Evolutionary conservation across 2,888 invertebrate species (phyloP).

Genomic region (Xanthia togata): DNA sequence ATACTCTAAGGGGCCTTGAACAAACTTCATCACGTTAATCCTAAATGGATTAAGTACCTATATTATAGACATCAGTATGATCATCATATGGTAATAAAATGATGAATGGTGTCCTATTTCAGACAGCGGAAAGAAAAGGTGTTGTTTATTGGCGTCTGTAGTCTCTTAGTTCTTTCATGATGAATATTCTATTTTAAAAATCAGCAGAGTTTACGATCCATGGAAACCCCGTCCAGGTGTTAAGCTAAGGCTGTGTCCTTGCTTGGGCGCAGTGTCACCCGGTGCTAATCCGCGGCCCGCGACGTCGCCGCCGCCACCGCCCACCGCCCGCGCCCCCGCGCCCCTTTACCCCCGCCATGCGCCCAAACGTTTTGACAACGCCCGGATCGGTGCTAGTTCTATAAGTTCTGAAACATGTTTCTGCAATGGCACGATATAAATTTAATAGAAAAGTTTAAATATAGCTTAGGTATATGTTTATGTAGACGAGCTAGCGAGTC

Average conservation of each 20-base stretch:
- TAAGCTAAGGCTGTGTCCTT: constrained; percentile 55
- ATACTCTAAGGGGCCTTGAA: neutral
- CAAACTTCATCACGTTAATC: neutral
- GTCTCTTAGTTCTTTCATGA: neutral
- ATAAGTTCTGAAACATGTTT: constrained; percentile 6
- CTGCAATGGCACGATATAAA: neutral
- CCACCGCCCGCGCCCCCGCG: constrained; percentile 8
- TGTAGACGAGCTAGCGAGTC: neutral
- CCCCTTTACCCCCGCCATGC: neutral
- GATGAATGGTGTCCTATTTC: neutral
- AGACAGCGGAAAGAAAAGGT: neutral
- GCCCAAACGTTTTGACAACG: constrained; percentile 27
- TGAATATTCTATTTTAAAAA: neutral
- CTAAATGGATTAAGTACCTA: neutral
- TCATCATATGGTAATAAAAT: too few species aligned
- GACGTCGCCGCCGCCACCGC: constrained; percentile 67
- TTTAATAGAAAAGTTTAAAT: neutral
- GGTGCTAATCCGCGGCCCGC: constrained; percentile 64
- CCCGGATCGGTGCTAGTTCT: constrained; percentile 28
- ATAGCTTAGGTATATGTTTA: too few species aligned
- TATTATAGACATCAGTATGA: neutral
- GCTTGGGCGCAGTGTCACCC: constrained; percentile 66
- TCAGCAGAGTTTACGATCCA: neutral
- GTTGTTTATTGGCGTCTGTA: too few species aligned
- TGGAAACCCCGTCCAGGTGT: constrained; percentile 31